Evolutionary conservation across 2,113 vertebrate species (phyloP), one percentile per base, ranked within the genome.

Genomic region (Glareola pratincola): DNA sequence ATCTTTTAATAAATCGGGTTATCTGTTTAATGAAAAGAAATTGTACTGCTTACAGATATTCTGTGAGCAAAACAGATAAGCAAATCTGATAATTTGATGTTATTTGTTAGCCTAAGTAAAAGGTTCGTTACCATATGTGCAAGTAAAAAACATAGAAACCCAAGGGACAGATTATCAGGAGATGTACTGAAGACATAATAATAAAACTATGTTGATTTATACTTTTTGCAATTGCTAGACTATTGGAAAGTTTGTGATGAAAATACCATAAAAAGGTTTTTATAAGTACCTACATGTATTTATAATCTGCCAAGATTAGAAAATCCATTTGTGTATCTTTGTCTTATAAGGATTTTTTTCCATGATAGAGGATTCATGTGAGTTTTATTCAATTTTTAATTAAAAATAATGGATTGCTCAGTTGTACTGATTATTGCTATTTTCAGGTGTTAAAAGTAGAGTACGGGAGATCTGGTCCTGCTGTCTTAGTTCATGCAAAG

Each of bases 321-420:
- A 90, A 72, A 92, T 79, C 36, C 8, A 10, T 72, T 67, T 48
- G 4, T 20, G 4, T 68, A 9, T 86, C 41, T 63, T 67, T 81
- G 23, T 69, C 43, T 85, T 59, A 51, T 56, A 41, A 71, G n/a
- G 20, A 45, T 8, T 21, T 54, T 54, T 68, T 71, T 67, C 0
- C 0, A 11, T 48, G 27, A 43, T 48, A 39, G 41, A 80, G 77
- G 29, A 34, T 47, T 86, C 14, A 30, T 48, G 29, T 79, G 67
- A 54, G 39, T 79, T 96, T 83, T 45, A 69, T 94, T 82, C 80
- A 8, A 62, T 91, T 96, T 93, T 81, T 91, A 71, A 89, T 91
- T 68, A 32, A 76, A 86, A 80, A 73, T 34, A 71, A 74, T 37
- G 34, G 41, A 41, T 73, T 59, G 7, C 32, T 80, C 36, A 10